phyloP scores from a whole-genome alignment of 2,888 invertebrate genomes.

The Drosophila parthenogenetica region DNA sequence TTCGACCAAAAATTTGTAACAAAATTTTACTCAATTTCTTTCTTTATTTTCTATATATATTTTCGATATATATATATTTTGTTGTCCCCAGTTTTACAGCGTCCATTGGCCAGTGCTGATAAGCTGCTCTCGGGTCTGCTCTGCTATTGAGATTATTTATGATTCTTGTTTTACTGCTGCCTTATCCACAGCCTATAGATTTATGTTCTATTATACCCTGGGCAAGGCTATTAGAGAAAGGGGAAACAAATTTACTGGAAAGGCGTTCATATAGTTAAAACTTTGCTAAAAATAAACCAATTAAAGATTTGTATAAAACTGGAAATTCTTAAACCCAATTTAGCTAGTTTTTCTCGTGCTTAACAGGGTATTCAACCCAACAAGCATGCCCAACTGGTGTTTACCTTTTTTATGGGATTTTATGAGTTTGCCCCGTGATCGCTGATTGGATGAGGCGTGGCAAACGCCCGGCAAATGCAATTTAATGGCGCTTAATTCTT shows the following conservation, averaged over 20 bases:
- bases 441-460: constrained; percentile 47
- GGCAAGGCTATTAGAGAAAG: background rate
- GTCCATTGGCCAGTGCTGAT: constrained; percentile 66
- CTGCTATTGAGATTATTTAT: constrained; percentile 65
- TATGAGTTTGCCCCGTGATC: constrained; percentile 44
- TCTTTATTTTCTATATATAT: constrained; percentile 8
- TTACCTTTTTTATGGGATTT: constrained; percentile 30
- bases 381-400: background rate
- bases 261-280: too few relatives aligned
- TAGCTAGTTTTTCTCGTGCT: too few relatives aligned
- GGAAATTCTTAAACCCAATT: too few relatives aligned
- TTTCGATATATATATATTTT: background rate
- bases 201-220: constrained; percentile 42
- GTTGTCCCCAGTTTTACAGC: constrained; percentile 32
- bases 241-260: too few relatives aligned
- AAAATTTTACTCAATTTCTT: constrained; percentile 24
- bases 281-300: background rate
- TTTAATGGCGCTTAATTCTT: constrained; percentile 80
- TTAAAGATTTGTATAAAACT: background rate
- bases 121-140: constrained; percentile 49
- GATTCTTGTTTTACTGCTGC: constrained; percentile 58
- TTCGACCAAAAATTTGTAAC: constrained; percentile 24
- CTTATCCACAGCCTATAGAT: constrained; percentile 27
- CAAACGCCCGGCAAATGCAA: constrained; percentile 65
- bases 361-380: constrained; percentile 1